phyloP scores from a whole-genome alignment of 2,797 vertebrate genomes.

The Chrysocyon brachyurus region DNA sequence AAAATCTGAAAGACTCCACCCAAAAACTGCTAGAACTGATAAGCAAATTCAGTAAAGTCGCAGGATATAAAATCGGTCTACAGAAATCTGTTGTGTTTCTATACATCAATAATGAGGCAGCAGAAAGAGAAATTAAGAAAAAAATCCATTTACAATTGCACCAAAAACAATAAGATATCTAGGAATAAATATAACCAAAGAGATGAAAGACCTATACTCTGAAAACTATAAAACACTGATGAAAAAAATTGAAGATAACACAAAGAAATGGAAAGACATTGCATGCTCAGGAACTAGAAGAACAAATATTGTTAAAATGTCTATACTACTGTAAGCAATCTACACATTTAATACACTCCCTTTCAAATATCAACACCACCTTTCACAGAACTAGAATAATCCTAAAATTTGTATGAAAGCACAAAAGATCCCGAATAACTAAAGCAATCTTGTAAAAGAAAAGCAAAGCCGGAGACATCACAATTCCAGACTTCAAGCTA shows the following conservation, averaged over 20 bases:
- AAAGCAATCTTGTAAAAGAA: not conserved
- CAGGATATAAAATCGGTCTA: not conserved
- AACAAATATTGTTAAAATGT: not conserved
- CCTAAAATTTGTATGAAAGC: not conserved
- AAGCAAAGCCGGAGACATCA: not conserved
- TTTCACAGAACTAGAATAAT: not conserved
- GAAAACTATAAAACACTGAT: not conserved
- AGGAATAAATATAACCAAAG: not conserved
- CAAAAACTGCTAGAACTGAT: not conserved
- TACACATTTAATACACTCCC: not conserved
- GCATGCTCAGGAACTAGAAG: not conserved
- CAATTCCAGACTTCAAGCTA: not conserved
- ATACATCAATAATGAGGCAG: not conserved
- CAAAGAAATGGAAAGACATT: not conserved
- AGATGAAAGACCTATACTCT: not conserved
- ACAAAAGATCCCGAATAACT: not conserved
- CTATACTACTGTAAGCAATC: not conserved
- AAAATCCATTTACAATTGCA: not conserved
- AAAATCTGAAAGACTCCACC: not conserved
- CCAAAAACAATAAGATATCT: not conserved
- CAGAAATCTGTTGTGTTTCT: not conserved
- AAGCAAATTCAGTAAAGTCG: not conserved
- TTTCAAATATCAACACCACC: not conserved
- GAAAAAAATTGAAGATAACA: not conserved
- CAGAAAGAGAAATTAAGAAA: not conserved